Evolutionary conservation across 2,888 invertebrate genomes (phyloP).

Genomic region (Cheilosia urbana): DNA sequence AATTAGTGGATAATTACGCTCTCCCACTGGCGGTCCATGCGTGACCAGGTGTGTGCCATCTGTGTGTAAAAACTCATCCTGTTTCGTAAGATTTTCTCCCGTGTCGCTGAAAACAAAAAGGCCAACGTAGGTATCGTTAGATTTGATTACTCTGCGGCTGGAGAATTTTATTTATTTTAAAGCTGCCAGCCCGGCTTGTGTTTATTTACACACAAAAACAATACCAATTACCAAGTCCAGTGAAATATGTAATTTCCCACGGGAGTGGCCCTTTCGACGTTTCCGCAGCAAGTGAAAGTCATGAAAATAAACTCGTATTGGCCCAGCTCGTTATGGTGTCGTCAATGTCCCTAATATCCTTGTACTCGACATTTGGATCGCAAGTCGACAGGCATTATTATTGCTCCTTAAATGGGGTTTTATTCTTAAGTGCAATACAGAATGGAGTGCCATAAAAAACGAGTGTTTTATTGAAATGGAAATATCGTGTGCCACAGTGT

Average conservation of each 20-base stretch:
- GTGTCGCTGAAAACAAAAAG: not conserved
- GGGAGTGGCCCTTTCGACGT: constrained; percentile 67
- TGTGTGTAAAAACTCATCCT: constrained; percentile 12
- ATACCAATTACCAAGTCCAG: constrained; percentile 29
- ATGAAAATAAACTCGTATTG: constrained; percentile 71
- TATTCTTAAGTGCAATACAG: constrained; percentile 50
- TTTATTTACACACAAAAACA: constrained; percentile 50
- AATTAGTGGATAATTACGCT: constrained; percentile 8
- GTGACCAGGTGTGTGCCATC: constrained; percentile 31
- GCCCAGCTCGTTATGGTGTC: constrained; percentile 49
- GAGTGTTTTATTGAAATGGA: constrained; percentile 41
- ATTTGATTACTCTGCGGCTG: constrained; percentile 48
- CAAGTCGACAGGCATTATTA: constrained; percentile 51
- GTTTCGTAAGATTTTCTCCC: constrained; percentile 27
- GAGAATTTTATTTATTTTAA: constrained; percentile 57
- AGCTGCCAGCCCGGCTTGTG: constrained; percentile 1
- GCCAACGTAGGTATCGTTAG: constrained; percentile 22
- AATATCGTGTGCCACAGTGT: constrained; percentile 15
- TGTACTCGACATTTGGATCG: constrained; percentile 39
- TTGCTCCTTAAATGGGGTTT: constrained; percentile 56
- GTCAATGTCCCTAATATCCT: constrained; percentile 53
- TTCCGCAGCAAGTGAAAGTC: constrained; percentile 61
- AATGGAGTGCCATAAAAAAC: constrained; percentile 35
- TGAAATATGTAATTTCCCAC: constrained; percentile 71
- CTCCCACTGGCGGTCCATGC: not conserved